Percentiles rank a stretch among this genome's conserved stretches.
phyloP scores from a whole-genome alignment of 2,797 vertebrate species.

The Manis javanica region DNA sequence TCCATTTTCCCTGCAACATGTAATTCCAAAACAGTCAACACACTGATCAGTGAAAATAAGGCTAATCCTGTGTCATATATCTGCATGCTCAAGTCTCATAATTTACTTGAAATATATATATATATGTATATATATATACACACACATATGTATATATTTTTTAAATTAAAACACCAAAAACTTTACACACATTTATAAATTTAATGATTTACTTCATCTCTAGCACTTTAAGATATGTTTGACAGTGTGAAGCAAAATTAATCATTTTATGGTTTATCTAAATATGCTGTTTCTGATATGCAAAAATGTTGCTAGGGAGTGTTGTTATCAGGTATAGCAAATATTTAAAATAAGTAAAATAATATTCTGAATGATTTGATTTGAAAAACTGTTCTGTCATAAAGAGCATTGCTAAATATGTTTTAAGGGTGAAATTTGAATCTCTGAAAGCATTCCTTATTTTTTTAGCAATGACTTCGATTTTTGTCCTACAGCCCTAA shows the following conservation, averaged over 20 bases:
- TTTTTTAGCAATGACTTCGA: constrained; percentile 25
- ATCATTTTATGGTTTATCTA: not conserved
- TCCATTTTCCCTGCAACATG: too few relatives aligned
- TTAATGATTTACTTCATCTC: constrained; percentile 1
- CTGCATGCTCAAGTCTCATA: not conserved
- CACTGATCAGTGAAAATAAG: too few relatives aligned
- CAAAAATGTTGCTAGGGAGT: not conserved
- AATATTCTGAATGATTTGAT: not conserved
- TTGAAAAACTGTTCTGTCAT: not conserved
- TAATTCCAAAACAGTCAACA: too few relatives aligned
- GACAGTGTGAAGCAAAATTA: not conserved
- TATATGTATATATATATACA: too few relatives aligned
- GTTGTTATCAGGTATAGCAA: constrained; percentile 6
- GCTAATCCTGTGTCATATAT: not conserved
- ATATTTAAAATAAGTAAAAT: constrained; percentile 48
- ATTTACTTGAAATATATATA: not conserved
- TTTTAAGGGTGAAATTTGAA: constrained; percentile 33
- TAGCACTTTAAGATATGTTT: not conserved
- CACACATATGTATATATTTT: not conserved
- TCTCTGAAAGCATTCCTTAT: not conserved
- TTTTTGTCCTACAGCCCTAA: not conserved
- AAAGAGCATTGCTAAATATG: constrained; percentile 21
- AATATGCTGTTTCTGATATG: not conserved
- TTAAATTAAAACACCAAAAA: not conserved
- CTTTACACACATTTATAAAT: not conserved